These are phyloP conservation scores for Caenorhabditis uteleia DNA, from an alignment of 2,888 invertebrate genomes.

Conservation along the genomic window DNA sequence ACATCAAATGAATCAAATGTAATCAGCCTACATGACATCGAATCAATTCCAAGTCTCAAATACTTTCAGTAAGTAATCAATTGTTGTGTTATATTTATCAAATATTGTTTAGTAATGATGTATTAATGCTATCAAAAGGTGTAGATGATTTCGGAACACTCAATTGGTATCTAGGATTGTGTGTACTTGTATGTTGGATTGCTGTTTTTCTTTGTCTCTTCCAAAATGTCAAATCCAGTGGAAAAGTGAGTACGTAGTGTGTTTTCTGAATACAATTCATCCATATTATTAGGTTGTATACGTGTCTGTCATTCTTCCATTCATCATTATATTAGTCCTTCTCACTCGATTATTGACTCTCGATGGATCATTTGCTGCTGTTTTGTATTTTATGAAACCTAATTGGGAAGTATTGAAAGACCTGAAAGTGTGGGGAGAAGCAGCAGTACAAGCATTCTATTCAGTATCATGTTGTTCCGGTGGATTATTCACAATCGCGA, in stretches of 20 bases:
- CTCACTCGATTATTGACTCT: slow-evolving; percentile 82
- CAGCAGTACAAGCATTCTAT: slow-evolving; percentile 86
- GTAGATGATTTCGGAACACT: slow-evolving; percentile 67
- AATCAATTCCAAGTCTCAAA: slow-evolving; percentile 72
- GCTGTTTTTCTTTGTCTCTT: slow-evolving; percentile 81
- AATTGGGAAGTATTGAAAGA: slow-evolving; percentile 72
- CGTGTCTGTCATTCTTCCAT: slow-evolving; percentile 72
- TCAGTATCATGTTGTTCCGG: slow-evolving; percentile 86
- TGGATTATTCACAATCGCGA: slow-evolving; percentile 83
- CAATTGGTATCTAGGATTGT: slow-evolving; percentile 78
- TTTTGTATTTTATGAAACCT: slow-evolving; percentile 82
- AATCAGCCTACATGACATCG: slow-evolving; percentile 34
- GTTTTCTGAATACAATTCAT: slow-evolving; percentile 1
- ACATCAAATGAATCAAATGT: slow-evolving; percentile 32
- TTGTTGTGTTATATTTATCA: neutral
- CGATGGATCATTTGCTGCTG: slow-evolving; percentile 81
- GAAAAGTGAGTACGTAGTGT: slow-evolving; percentile 75
- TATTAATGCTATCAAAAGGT: slow-evolving; percentile 63
- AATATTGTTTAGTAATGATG: slow-evolving; percentile 59
- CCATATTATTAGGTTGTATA: slow-evolving; percentile 71
- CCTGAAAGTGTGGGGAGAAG: slow-evolving; percentile 83
- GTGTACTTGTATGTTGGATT: slow-evolving; percentile 81
- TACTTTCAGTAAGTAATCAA: slow-evolving; percentile 71
- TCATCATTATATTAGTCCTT: slow-evolving; percentile 74
- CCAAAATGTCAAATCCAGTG: slow-evolving; percentile 82